phyloP scores from a whole-genome alignment of 2,113 vertebrate genomes.

The Mystacornis crossleyi region DNA sequence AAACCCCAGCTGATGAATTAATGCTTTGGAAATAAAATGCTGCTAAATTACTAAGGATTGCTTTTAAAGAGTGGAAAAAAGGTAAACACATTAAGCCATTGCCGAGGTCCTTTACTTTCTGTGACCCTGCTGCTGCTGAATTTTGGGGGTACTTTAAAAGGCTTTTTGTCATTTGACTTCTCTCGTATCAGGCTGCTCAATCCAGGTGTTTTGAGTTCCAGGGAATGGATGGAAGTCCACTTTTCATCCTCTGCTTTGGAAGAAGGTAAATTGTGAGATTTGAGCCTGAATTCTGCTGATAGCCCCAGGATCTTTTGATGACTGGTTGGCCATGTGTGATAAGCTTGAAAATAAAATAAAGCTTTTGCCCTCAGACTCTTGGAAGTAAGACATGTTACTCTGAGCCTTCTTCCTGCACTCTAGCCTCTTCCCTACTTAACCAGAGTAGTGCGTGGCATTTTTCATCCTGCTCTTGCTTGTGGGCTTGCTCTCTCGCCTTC shows the following conservation, averaged over 20 bases:
- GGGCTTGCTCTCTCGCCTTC: background rate
- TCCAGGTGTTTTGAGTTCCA: background rate
- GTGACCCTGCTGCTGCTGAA: background rate
- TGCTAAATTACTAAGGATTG: background rate
- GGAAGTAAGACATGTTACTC: background rate
- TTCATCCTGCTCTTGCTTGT: background rate
- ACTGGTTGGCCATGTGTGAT: background rate
- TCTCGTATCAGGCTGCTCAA: background rate
- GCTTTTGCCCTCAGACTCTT: background rate
- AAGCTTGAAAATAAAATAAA: background rate
- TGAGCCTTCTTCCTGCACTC: fast-evolving
- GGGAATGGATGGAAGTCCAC: background rate
- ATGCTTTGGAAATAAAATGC: background rate
- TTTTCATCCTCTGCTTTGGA: background rate
- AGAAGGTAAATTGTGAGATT: background rate
- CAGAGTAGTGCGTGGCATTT: background rate
- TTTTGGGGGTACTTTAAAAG: background rate
- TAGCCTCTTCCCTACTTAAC: background rate
- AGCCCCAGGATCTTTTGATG: background rate
- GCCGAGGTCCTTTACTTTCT: background rate
- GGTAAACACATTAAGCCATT: background rate
- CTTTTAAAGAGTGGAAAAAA: background rate
- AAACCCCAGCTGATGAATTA: background rate
- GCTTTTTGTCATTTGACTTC: background rate
- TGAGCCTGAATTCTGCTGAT: background rate